Conservation (phyloP, 1,140 invertebrate species). For the Theocolax elegans region DNA sequence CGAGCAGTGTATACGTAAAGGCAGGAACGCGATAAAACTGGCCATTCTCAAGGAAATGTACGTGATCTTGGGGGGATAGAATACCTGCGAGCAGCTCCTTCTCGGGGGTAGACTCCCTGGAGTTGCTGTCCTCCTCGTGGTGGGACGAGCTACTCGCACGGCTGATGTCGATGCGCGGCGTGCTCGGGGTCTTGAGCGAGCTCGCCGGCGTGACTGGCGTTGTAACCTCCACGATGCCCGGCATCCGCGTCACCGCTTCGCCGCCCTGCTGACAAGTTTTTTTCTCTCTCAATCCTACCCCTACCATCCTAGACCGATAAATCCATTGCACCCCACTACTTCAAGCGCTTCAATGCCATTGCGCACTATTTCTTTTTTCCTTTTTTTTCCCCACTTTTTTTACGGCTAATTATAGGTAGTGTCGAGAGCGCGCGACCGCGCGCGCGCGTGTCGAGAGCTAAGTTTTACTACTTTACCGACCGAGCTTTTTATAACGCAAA, state of each 20-base stretch:
- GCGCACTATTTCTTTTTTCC: too few relatives aligned
- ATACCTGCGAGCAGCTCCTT: conserved; percentile 74
- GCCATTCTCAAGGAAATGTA: too few relatives aligned
- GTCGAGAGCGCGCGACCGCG: background rate
- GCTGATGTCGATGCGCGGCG: conserved; percentile 88
- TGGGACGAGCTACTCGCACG: conserved; percentile 87
- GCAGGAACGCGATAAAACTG: too few relatives aligned
- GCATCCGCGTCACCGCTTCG: conserved; percentile 72
- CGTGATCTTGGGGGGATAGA: too few relatives aligned
- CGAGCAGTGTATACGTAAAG: too few relatives aligned
- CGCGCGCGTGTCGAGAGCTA: too few relatives aligned
- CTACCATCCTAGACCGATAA: background rate
- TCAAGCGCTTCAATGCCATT: too few relatives aligned
- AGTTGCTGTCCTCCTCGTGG: conserved; percentile 79
- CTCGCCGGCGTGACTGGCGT: conserved; percentile 65
- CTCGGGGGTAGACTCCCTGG: conserved; percentile 82
- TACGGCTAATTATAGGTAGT: background rate
- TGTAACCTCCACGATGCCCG: conserved; percentile 76
- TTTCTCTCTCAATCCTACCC: too few relatives aligned
- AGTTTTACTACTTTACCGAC: too few relatives aligned
- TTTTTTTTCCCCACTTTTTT: background rate
- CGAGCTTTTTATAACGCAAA: too few relatives aligned
- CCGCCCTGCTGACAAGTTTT: conserved; percentile 27
- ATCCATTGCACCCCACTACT: background rate
- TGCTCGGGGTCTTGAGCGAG: conserved; percentile 75